Evolutionary conservation across 53 echinoderm and acorn worm genomes (phyloP).

Genomic region (Holothuria scabra): DNA sequence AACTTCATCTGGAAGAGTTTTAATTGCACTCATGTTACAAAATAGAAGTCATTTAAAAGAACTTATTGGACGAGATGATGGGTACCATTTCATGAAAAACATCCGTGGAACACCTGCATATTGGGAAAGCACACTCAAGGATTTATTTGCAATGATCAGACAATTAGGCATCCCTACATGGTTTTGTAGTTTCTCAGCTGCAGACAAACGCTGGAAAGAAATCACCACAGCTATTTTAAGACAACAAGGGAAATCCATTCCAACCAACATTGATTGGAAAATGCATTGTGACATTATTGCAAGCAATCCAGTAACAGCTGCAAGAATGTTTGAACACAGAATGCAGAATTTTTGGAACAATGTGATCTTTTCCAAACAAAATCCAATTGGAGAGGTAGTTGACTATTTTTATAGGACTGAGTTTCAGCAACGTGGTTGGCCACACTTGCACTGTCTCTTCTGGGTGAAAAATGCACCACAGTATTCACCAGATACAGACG

Average conservation of each 20-base stretch:
- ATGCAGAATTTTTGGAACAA: slow-evolving; percentile 55
- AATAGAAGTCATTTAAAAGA: slow-evolving; percentile 48
- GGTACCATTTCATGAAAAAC: slow-evolving; percentile 64
- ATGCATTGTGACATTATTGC: neutral
- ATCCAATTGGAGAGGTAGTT: slow-evolving; percentile 71
- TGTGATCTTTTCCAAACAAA: slow-evolving; percentile 61
- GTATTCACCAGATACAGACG: neutral
- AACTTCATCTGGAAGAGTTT: slow-evolving; percentile 22
- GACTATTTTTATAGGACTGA: slow-evolving; percentile 59
- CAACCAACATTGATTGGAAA: neutral
- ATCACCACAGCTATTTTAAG: slow-evolving; percentile 14
- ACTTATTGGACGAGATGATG: slow-evolving; percentile 50
- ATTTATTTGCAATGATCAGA: slow-evolving; percentile 59
- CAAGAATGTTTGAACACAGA: slow-evolving; percentile 19
- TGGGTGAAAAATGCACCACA: neutral
- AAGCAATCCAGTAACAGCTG: neutral
- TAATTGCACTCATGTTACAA: slow-evolving; percentile 58
- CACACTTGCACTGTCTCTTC: slow-evolving; percentile 54
- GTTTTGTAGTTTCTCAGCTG: slow-evolving; percentile 67
- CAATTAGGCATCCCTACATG: slow-evolving; percentile 55
- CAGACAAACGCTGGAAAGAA: slow-evolving; percentile 68
- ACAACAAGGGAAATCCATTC: neutral
- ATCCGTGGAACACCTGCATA: slow-evolving; percentile 73
- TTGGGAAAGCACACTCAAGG: slow-evolving; percentile 60
- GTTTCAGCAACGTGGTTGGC: slow-evolving; percentile 58